Conservation (phyloP, 37 sponge, comb jelly and placozoan species). For the Halisarca cf. caerulea region DNA sequence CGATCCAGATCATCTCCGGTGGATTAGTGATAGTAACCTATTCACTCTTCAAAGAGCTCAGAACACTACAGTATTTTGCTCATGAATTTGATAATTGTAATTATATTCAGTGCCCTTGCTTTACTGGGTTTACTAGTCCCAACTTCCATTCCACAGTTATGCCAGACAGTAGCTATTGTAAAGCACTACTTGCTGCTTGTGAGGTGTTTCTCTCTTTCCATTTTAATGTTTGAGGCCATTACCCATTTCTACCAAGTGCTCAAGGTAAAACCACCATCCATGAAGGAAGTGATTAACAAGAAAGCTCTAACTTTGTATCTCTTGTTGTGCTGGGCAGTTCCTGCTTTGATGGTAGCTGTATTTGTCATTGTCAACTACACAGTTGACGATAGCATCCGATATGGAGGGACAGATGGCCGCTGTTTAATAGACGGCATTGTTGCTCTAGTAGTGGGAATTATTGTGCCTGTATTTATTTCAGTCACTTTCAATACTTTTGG, state of each 20-base stretch:
- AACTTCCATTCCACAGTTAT: neutral
- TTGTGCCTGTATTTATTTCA: neutral
- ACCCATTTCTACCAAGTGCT: neutral
- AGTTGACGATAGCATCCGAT: neutral
- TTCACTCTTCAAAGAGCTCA: constrained; percentile 42
- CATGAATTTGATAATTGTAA: constrained; percentile 39
- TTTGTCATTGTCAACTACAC: neutral
- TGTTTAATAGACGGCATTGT: neutral
- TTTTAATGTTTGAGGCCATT: constrained; percentile 19
- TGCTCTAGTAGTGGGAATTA: neutral
- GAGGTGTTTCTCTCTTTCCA: constrained; percentile 33
- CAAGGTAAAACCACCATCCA: neutral
- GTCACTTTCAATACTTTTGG: no score
- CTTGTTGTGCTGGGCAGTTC: neutral
- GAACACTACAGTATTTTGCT: constrained; percentile 46
- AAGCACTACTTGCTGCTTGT: constrained; percentile 44
- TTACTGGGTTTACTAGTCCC: constrained; percentile 4
- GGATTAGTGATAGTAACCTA: constrained; percentile 41
- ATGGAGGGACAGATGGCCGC: neutral
- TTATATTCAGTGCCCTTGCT: constrained; percentile 21
- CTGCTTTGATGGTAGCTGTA: neutral
- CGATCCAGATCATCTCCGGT: neutral
- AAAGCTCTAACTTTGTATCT: neutral
- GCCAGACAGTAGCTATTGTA: constrained; percentile 26
- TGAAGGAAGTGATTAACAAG: no score